phyloP scores from a whole-genome alignment of 2,113 vertebrate species.

The Microtus oregoni region DNA sequence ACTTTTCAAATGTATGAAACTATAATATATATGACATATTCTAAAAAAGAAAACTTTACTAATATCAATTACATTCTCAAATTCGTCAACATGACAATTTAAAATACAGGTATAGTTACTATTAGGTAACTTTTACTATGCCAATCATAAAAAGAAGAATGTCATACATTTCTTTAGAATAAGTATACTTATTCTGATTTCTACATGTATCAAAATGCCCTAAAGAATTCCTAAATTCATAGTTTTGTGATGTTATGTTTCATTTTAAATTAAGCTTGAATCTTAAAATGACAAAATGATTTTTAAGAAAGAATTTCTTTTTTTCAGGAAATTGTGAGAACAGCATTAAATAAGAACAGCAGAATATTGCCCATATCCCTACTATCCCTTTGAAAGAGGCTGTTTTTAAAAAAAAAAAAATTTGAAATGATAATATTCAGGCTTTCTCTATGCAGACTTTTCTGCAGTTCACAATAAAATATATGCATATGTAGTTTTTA shows the following conservation, averaged over 20 bases:
- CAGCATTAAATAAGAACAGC: constrained; percentile 2
- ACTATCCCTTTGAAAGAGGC: background rate
- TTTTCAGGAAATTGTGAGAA: constrained; percentile 36
- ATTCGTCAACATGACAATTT: background rate
- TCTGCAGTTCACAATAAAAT: constrained; percentile 7
- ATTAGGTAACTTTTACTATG: constrained; percentile 29
- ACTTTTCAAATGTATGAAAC: constrained; percentile 42
- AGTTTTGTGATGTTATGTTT: background rate
- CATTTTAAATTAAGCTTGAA: background rate
- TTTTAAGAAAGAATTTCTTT: constrained; percentile 35
- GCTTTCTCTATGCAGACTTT: background rate
- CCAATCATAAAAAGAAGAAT: background rate
- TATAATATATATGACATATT: background rate
- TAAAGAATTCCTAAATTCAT: background rate
- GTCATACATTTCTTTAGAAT: background rate
- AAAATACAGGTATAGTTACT: background rate
- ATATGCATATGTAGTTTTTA: background rate
- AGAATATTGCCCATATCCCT: background rate
- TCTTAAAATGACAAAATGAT: background rate
- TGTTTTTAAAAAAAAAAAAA: background rate
- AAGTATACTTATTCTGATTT: background rate
- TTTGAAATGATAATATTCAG: constrained; percentile 11
- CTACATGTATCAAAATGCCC: background rate
- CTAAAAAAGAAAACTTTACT: constrained; percentile 28
- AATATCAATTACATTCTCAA: background rate